Base-by-base conservation (phyloP, 1,140 invertebrate genomes). In the Ladona fulva region DNA sequence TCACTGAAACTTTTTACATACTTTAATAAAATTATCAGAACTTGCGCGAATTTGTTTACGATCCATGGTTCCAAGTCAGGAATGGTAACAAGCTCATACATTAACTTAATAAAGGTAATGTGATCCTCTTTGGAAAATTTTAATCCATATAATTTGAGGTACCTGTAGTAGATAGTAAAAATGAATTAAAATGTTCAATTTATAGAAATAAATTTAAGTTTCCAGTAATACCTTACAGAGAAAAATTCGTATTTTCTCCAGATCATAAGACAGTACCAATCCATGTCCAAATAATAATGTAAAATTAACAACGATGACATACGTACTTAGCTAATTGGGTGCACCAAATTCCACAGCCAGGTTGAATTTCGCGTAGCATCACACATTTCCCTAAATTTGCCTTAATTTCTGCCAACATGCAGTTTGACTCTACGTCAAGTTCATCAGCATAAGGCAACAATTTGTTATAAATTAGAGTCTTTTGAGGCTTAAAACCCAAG, bases 61-160 rank as follows among this genome's bases (percentile, higher is more conserved):
- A 93, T 86, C 79, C 88, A 87, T 78, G 91, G 89, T 83, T 97
- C 94, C 66, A 95, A 86, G 80, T 94, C 89, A 78, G 93, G 91
- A 81, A 92, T 92, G 14, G 90, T 89, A 7, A 95, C 83, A 44
- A 96, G 82, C 83, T 95, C 92, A 84, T 92, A 95, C 75, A 93
- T 87, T 52, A 97, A 83, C 82, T 95, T 92, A n/a, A 98, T 90
- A 24, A 98, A 89, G n/a, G 87, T 83, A 25, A 98, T 89, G 83
- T 98, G 96, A 84, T 97, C 95, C 81, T 94, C 91, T 85, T 97
- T 97, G 1, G 91, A 91, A 85, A 98, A 97, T 82, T 94, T 94
- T 79, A 92, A 84, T 16, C 94, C 94, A 87, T 96, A 96, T 25
- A 96, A 85, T 81, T 90, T 88, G 42, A 96, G 90, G 82, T 95